Evolutionary conservation across 1,140 invertebrate genomes (phyloP), one percentile per base, ranked within the genome.

Genomic region (Ectropis grisescens): DNA sequence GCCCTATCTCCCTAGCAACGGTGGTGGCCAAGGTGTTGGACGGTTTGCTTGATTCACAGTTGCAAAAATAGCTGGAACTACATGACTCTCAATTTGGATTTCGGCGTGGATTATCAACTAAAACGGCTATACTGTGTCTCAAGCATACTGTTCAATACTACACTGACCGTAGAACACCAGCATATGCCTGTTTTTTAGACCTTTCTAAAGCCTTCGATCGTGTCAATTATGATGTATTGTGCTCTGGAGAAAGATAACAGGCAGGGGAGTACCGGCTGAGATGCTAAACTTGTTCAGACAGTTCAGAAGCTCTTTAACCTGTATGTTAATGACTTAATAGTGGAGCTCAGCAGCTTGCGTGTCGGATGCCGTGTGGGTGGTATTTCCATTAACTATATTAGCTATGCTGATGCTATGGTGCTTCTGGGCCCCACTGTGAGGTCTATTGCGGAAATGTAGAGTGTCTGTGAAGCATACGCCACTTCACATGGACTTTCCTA

Each of bases 371-470:
- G n/a, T n/a, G n/a, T 30, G 2, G 26, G 26, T 11, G 7, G 11
- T 6, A 1, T 11, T 11, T 11, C 6, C 29, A 8, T 29, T 13
- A 29, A 29, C 13, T 6, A 29, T 5, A 12, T 6, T 6, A 11
- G 6, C 13, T 29, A 29, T 13, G 28, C 12, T 6, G 11, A 14
- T 8, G 28, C 3, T 29, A 29, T 29, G 28, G 26, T 28, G n/a
- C n/a, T 28, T 2, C 26, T 28, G 6, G 13, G 26, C 11, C 26
- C 11, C 11, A 12, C 3, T 28, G 9, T 2, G 11, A 8, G 26
- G n/a, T 2, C 11, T 28, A 27, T 30, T 27, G 29, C 13, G 9
- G 22, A 37, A 28, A 31, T 16, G 12, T 36, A n/a, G n/a, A n/a
- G n/a, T n/a, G n/a, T n/a, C n/a, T n/a, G n/a, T n/a, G n/a, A n/a